phyloP scores from a whole-genome alignment of 2,113 vertebrate species.

The Grallaria varia region DNA sequence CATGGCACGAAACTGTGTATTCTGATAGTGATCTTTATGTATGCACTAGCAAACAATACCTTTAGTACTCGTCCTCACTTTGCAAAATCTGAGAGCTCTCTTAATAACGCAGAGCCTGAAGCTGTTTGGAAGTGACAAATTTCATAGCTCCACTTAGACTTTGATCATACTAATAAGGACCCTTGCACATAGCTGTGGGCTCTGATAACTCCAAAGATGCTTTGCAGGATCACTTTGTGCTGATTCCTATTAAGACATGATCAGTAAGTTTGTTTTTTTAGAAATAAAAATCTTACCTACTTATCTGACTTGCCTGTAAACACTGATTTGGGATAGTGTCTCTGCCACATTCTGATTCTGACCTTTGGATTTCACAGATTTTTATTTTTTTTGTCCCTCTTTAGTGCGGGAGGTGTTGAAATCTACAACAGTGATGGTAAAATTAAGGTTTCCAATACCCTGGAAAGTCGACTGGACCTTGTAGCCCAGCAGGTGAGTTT shows the following conservation, averaged over 20 bases:
- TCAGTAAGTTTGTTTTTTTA: not conserved
- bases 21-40: not conserved
- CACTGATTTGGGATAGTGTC: not conserved
- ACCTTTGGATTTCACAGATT: not conserved
- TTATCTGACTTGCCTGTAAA: not conserved
- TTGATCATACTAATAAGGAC: not conserved
- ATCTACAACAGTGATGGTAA: constrained; percentile 88
- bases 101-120: not conserved
- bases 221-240: not conserved
- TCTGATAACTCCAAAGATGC: not conserved
- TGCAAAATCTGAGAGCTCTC: not conserved
- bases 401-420: constrained; percentile 93
- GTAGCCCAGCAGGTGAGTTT: constrained; percentile 93
- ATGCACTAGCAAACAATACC: not conserved
- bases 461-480: constrained; percentile 96
- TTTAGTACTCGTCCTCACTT: not conserved
- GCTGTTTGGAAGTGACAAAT: not conserved
- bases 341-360: not conserved
- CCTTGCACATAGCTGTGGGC: not conserved
- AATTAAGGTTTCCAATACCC: constrained; percentile 95
- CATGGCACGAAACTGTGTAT: not conserved
- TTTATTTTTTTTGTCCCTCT: not conserved
- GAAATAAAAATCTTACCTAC: not conserved
- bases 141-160: not conserved
- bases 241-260: not conserved